Conservation (phyloP, 2,888 invertebrate species). For the Syrphus vitripennis region DNA sequence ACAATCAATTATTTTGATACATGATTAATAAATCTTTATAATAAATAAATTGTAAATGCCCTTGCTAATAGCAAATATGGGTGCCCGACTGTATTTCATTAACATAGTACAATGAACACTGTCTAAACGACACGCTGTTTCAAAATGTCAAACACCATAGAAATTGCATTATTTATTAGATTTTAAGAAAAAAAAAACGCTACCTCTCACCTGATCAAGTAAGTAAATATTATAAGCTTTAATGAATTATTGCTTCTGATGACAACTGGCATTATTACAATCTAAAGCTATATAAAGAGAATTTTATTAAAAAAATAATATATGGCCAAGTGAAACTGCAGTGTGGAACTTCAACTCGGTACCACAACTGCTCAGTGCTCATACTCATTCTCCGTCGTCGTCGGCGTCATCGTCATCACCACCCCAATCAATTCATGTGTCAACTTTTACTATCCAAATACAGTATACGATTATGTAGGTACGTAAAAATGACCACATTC, state of each 20-base stretch:
- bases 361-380: not conserved
- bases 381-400: no score
- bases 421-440: conserved; percentile 15
- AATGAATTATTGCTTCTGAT: conserved; percentile 26
- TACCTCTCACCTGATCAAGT: conserved; percentile 58
- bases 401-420: not conserved
- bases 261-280: conserved; percentile 1
- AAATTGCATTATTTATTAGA: conserved; percentile 34
- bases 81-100: conserved; percentile 18
- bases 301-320: conserved; percentile 20
- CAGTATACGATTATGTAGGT: not conserved
- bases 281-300: not conserved
- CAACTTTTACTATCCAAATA: conserved; percentile 38
- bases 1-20: conserved; percentile 20
- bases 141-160: conserved; percentile 42
- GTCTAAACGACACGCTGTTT: conserved; percentile 17
- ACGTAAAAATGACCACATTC: not conserved
- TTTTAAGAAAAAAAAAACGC: not conserved
- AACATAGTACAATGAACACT: conserved; percentile 25
- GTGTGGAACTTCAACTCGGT: not conserved
- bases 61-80: conserved; percentile 40
- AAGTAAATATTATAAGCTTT: conserved; percentile 34
- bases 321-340: conserved; percentile 42
- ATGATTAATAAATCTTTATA: conserved; percentile 57
- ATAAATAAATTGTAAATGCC: conserved; percentile 36